Evolutionary conservation across 2,797 vertebrate species (phyloP).

Genomic region (Scyliorhinus canicula): DNA sequence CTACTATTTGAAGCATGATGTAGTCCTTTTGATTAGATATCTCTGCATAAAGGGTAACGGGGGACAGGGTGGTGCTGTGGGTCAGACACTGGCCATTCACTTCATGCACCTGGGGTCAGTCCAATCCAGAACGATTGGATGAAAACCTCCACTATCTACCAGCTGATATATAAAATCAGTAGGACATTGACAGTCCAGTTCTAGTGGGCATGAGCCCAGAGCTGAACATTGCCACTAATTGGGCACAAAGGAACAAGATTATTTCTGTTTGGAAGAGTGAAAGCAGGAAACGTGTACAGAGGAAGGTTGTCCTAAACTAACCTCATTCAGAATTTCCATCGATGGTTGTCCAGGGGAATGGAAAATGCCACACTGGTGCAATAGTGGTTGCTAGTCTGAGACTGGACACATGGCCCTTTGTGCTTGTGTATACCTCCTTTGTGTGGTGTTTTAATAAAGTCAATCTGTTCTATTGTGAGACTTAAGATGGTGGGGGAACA

Average conservation of each 20-base stretch:
- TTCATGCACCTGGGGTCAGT: not conserved
- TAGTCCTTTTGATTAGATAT: not conserved
- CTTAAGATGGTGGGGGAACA: not conserved
- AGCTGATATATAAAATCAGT: not conserved
- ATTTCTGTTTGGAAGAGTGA: too few species aligned
- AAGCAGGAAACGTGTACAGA: not conserved
- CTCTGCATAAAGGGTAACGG: not conserved
- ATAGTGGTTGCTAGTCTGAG: not conserved
- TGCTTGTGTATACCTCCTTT: not conserved
- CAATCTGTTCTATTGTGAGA: not conserved
- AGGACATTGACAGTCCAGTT: not conserved
- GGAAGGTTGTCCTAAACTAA: not conserved
- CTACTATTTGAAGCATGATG: not conserved
- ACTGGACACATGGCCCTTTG: not conserved
- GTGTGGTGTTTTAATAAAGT: not conserved
- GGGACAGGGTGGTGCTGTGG: not conserved
- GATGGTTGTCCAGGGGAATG: not conserved
- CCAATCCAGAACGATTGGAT: not conserved
- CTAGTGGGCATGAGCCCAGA: not conserved
- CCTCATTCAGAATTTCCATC: not conserved
- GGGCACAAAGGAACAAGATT: not conserved
- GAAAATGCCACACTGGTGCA: not conserved
- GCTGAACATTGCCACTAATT: not conserved
- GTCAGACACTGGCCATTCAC: not conserved
- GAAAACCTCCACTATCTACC: not conserved